Percentiles rank a stretch among this genome's conserved stretches.
Evolutionary conservation across 1,140 invertebrate genomes (phyloP).

Genomic region (Drosophila santomea): DNA sequence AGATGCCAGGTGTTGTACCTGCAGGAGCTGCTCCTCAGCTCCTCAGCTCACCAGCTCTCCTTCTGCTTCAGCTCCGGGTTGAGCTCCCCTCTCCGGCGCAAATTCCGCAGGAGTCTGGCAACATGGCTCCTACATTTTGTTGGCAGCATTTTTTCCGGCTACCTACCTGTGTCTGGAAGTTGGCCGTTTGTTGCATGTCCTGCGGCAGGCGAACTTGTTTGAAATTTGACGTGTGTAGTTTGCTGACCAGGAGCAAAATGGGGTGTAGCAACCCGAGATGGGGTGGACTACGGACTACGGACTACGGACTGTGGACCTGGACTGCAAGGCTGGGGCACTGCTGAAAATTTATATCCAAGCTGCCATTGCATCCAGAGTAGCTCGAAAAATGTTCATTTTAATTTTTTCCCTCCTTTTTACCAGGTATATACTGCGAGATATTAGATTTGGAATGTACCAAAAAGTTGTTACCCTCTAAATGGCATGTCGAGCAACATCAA

Average conservation of each 20-base stretch:
- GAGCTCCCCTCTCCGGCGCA: neutral
- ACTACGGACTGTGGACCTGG: neutral
- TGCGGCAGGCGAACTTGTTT: slow-evolving; percentile 75
- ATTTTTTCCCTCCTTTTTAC: slow-evolving; percentile 41
- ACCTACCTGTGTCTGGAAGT: slow-evolving; percentile 41
- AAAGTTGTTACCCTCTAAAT: too few relatives aligned
- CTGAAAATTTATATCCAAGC: slow-evolving; percentile 73
- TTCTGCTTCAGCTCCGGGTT: neutral
- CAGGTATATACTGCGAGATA: neutral
- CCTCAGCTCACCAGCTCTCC: too few relatives aligned
- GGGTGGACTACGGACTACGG: neutral
- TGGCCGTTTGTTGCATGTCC: slow-evolving; percentile 71
- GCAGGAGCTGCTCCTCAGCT: slow-evolving; percentile 13
- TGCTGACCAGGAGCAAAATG: slow-evolving; percentile 44
- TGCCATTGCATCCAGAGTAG: slow-evolving; percentile 32
- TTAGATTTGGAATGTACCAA: neutral
- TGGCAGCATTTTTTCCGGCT: slow-evolving; percentile 28
- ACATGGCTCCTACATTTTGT: slow-evolving; percentile 24
- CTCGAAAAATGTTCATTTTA: slow-evolving; percentile 71
- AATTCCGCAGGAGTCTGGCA: slow-evolving; percentile 32
- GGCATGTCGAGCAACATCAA: too few relatives aligned
- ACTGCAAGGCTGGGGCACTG: slow-evolving; percentile 26
- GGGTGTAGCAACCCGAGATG: slow-evolving; percentile 1
- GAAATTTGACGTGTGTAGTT: slow-evolving; percentile 81
- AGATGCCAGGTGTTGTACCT: slow-evolving; percentile 36